phyloP scores from a whole-genome alignment of 2,888 invertebrate genomes.

The Melanotus villosus region DNA sequence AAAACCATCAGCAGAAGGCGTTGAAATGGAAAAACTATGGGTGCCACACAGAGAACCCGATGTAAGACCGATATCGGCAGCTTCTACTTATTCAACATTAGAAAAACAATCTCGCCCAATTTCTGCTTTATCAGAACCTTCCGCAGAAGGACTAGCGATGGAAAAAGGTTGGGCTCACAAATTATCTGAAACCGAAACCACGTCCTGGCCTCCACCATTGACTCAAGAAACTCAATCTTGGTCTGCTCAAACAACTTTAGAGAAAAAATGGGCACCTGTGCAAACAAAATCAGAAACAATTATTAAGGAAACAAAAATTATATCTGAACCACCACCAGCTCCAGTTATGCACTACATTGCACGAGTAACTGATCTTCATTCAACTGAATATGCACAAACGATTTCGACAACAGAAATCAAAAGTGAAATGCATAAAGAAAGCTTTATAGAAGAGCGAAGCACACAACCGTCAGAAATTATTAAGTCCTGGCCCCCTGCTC shows the following conservation, averaged over 20 bases:
- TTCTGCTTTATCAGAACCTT: conserved; percentile 67
- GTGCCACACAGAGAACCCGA: conserved; percentile 63
- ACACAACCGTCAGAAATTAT: conserved; percentile 68
- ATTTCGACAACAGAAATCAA: conserved; percentile 20
- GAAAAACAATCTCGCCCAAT: conserved; percentile 56
- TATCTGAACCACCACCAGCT: conserved; percentile 46
- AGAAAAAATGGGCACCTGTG: conserved; percentile 64
- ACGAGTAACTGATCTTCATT: conserved; percentile 66
- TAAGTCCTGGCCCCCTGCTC: conserved; percentile 69
- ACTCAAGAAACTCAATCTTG: conserved; percentile 60
- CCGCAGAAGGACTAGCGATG: conserved; percentile 71
- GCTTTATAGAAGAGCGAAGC: conserved; percentile 64
- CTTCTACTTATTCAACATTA: conserved; percentile 43
- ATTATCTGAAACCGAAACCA: conserved; percentile 66
- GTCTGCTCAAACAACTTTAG: conserved; percentile 64
- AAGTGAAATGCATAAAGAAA: conserved; percentile 37
- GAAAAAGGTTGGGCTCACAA: conserved; percentile 73
- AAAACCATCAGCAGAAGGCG: conserved; percentile 75
- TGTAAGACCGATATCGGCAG: conserved; percentile 50
- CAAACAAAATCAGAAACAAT: conserved; percentile 54
- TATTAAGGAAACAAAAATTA: conserved; percentile 56
- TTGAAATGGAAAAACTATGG: conserved; percentile 81
- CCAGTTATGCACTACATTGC: conserved; percentile 64
- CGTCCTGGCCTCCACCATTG: conserved; percentile 70
- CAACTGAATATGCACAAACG: conserved; percentile 57